phyloP scores from a whole-genome alignment of 2,113 vertebrate genomes.

The Clarias magur region DNA sequence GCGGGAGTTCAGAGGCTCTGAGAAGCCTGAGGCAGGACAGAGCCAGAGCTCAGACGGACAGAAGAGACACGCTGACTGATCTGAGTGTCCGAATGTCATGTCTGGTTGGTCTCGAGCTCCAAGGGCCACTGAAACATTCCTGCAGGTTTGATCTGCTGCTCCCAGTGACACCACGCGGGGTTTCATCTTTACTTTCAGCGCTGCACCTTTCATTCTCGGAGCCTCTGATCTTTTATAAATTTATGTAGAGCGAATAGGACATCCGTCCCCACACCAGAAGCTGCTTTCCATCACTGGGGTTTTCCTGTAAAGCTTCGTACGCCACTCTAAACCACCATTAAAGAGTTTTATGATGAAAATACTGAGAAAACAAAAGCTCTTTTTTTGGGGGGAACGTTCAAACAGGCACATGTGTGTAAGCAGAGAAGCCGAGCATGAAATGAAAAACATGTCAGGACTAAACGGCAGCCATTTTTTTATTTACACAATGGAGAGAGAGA shows the following conservation, averaged over 20 bases:
- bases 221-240: neutral
- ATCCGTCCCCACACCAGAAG: neutral
- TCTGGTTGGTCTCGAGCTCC: neutral
- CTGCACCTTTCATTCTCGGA: neutral
- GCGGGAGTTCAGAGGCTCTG: neutral
- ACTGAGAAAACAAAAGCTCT: neutral
- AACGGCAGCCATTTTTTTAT: conserved; percentile 2
- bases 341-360: neutral
- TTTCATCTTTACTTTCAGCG: conserved; percentile 1
- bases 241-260: neutral
- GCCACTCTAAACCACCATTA: neutral
- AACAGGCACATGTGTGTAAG: neutral
- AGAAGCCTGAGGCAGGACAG: neutral
- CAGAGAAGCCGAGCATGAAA: neutral
- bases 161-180: neutral
- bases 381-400: too few relatives aligned
- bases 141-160: neutral
- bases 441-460: neutral
- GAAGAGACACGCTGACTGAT: neutral
- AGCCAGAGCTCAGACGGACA: neutral
- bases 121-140: neutral
- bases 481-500: too few relatives aligned
- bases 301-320: neutral
- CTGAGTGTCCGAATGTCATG: neutral
- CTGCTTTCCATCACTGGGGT: neutral